Percentiles rank a stretch among this genome's conserved stretches.
These are phyloP conservation scores for Montipora cactus DNA, from an alignment of 64 coral and sea anemone species.

Conservation along the genomic window DNA sequence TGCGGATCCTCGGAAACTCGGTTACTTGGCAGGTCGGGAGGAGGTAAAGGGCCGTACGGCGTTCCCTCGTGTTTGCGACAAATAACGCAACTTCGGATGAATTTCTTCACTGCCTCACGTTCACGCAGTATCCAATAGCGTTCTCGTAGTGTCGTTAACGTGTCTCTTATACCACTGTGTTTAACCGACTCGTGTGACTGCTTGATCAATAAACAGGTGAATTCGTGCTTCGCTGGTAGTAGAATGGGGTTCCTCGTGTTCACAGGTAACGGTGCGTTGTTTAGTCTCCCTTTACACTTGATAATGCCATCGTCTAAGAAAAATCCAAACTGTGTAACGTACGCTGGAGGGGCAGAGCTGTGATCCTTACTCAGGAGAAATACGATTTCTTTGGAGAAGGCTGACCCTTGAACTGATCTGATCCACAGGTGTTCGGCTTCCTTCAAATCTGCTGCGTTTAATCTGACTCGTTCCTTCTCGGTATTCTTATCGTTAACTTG, in stretches of 20 bases:
- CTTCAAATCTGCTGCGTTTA: conserved; percentile 6
- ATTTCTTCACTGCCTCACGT: too few species aligned
- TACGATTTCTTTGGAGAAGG: conserved; percentile 6
- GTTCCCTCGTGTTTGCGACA: too few species aligned
- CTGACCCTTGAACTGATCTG: background rate
- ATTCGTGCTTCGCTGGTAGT: conserved; percentile 45
- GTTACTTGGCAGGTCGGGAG: too few species aligned
- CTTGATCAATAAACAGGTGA: conserved; percentile 29
- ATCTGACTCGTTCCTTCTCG: background rate
- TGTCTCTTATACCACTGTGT: conserved; percentile 63
- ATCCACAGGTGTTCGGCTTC: conserved; percentile 45
- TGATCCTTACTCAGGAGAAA: conserved; percentile 32
- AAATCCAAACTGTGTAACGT: conserved; percentile 32
- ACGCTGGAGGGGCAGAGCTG: background rate
- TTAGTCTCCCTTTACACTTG: conserved; percentile 56
- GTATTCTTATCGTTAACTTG: background rate
- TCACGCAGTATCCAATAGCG: too few species aligned
- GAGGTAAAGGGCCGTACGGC: too few species aligned
- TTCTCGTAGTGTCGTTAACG: background rate
- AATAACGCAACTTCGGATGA: too few species aligned
- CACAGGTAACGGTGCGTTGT: conserved; percentile 36
- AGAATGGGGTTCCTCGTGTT: conserved; percentile 51
- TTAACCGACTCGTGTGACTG: conserved; percentile 45
- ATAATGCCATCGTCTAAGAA: conserved; percentile 39
- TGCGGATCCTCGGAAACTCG: too few species aligned